phyloP scores from a whole-genome alignment of 2,113 vertebrate genomes.

The Turnix velox region DNA sequence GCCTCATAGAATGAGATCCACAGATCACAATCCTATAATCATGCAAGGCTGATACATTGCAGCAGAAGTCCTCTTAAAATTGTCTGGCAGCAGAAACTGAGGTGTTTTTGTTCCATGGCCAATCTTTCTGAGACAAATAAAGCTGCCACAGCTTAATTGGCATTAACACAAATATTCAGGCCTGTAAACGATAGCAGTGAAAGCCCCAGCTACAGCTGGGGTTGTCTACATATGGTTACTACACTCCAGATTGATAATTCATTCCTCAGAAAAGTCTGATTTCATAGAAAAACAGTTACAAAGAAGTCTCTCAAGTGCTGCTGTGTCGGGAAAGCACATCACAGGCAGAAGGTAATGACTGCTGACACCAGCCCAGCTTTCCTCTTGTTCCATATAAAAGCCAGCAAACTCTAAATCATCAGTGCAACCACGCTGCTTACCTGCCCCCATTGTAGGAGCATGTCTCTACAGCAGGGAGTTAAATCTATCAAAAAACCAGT shows the following conservation, averaged over 20 bases:
- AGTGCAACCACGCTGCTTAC: neutral
- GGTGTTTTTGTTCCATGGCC: neutral
- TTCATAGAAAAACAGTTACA: slow-evolving; percentile 32
- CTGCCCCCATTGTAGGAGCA: slow-evolving; percentile 28
- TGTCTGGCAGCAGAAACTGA: neutral
- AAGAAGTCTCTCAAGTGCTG: slow-evolving; percentile 44
- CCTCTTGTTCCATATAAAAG: slow-evolving; percentile 41
- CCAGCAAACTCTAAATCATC: slow-evolving; percentile 52
- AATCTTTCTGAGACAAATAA: slow-evolving; percentile 18
- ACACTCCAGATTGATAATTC: slow-evolving; percentile 8
- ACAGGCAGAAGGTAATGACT: slow-evolving; percentile 31
- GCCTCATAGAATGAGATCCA: neutral
- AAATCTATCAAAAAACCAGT: slow-evolving; percentile 14
- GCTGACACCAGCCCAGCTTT: slow-evolving; percentile 37
- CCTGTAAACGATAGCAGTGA: slow-evolving; percentile 42
- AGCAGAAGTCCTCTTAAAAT: neutral
- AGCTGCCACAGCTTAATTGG: neutral
- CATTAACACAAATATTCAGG: slow-evolving; percentile 57
- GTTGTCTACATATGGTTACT: slow-evolving; percentile 33
- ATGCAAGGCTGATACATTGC: neutral
- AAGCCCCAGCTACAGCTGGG: slow-evolving; percentile 39
- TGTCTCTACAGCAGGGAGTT: slow-evolving; percentile 37
- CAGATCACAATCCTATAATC: neutral
- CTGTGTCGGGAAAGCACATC: slow-evolving; percentile 42
- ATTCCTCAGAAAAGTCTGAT: slow-evolving; percentile 54